These are phyloP conservation scores for Geotrupes spiniger DNA, from an alignment of 2,888 invertebrate species.

Conservation along the genomic window DNA sequence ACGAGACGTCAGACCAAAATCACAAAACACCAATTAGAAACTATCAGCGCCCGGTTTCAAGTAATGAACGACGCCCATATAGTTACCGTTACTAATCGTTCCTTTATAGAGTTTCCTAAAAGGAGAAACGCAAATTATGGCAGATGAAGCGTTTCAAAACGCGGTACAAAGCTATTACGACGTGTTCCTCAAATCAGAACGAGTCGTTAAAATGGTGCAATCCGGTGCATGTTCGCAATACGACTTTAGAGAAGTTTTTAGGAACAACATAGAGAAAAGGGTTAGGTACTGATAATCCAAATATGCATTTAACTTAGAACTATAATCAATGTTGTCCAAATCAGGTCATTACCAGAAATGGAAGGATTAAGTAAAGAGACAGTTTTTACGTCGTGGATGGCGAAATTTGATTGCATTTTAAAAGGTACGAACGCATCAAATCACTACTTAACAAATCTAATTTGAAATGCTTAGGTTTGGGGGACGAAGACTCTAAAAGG, in stretches of 20 bases:
- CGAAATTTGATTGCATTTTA: constrained; percentile 98
- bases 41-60: constrained; percentile 92
- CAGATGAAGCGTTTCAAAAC: constrained; percentile 98
- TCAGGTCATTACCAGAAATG: constrained; percentile 94
- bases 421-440: constrained; percentile 61
- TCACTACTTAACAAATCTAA: background rate
- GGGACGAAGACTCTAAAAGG: constrained; percentile 84
- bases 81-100: constrained; percentile 14
- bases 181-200: constrained; percentile 95
- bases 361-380: constrained; percentile 99
- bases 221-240: constrained; percentile 97
- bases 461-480: constrained; percentile 52
- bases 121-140: constrained; percentile 97
- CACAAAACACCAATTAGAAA: constrained; percentile 92
- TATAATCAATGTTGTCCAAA: constrained; percentile 1
- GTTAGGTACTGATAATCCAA: constrained; percentile 63
- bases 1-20: constrained; percentile 93
- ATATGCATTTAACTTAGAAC: background rate
- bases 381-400: constrained; percentile 98
- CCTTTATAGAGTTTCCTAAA: constrained; percentile 80
- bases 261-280: constrained; percentile 97
- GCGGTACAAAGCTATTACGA: constrained; percentile 95
- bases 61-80: constrained; percentile 50
- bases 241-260: constrained; percentile 97
- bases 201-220: constrained; percentile 94